Conservation (phyloP, 2,888 invertebrate species). For the Lordiphosa andalusiaca region DNA sequence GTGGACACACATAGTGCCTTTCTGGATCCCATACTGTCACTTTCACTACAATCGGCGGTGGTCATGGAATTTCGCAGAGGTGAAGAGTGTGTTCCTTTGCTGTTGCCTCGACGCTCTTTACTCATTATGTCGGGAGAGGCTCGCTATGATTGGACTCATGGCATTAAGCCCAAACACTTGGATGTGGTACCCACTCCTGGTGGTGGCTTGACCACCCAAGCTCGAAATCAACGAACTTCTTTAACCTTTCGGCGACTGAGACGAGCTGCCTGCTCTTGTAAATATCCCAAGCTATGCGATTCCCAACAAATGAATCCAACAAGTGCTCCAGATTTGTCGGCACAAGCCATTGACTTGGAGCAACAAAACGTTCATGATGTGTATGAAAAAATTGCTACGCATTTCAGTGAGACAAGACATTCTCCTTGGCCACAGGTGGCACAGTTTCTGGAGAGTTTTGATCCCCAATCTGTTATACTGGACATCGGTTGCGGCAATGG, state of each 20-base stretch:
- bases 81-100: conserved; percentile 83
- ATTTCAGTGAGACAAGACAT: conserved; percentile 97
- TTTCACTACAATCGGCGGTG: conserved; percentile 89
- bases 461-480: conserved; percentile 86
- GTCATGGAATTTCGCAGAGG: conserved; percentile 93
- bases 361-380: conserved; percentile 90
- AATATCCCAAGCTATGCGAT: conserved; percentile 86
- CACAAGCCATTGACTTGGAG: conserved; percentile 85
- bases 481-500: conserved; percentile 99
- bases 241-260: conserved; percentile 89
- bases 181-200: conserved; percentile 84
- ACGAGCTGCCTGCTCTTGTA: conserved; percentile 85
- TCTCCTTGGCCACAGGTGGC: conserved; percentile 96
- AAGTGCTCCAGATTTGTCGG: conserved; percentile 68
- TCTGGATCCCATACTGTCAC: conserved; percentile 91
- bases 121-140: conserved; percentile 90
- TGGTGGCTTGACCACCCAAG: conserved; percentile 82
- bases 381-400: conserved; percentile 95
- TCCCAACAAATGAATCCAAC: conserved; percentile 71
- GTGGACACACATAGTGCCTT: conserved; percentile 98
- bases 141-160: conserved; percentile 92
- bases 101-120: conserved; percentile 87
- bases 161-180: conserved; percentile 90
- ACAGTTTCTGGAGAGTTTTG: conserved; percentile 87
- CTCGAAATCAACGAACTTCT: conserved; percentile 86